These are phyloP conservation scores for Butorides virescens DNA, from an alignment of 2,113 vertebrate species.

Conservation along the genomic window DNA sequence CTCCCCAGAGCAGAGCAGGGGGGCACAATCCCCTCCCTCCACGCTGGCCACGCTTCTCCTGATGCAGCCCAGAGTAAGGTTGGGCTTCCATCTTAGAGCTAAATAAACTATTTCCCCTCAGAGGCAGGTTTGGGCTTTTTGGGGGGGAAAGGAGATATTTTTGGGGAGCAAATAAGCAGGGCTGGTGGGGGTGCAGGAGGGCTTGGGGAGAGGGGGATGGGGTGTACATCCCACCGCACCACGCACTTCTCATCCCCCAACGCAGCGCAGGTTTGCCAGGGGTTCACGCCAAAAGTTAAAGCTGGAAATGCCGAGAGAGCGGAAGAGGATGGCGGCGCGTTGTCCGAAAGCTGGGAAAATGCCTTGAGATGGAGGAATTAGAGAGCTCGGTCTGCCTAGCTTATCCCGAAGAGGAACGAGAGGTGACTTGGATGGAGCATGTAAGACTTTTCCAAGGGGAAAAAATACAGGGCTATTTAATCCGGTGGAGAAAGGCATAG, in stretches of 20 bases:
- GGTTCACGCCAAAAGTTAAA: neutral
- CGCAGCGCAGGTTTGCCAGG: neutral
- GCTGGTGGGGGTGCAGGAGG: neutral
- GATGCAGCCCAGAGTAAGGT: neutral
- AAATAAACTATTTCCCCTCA: neutral
- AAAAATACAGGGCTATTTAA: neutral
- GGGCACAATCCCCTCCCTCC: too few species aligned
- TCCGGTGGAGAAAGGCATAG: neutral
- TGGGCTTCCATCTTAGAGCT: neutral
- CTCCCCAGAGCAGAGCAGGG: too few species aligned
- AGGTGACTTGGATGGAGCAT: too few species aligned
- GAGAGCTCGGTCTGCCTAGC: neutral
- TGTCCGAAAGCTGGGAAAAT: neutral
- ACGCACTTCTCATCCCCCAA: neutral
- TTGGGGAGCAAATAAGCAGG: neutral
- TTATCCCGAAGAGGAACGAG: neutral
- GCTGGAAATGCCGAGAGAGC: neutral
- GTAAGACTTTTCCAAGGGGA: neutral
- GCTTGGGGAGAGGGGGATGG: fast-evolving
- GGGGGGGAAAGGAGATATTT: fast-evolving
- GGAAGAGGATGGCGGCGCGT: neutral
- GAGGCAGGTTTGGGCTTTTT: neutral
- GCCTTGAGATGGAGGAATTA: neutral
- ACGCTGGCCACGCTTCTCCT: too few species aligned
- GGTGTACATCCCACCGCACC: fast-evolving